Base-by-base conservation (phyloP, 2,888 invertebrate genomes). In the Polietes domitor region DNA sequence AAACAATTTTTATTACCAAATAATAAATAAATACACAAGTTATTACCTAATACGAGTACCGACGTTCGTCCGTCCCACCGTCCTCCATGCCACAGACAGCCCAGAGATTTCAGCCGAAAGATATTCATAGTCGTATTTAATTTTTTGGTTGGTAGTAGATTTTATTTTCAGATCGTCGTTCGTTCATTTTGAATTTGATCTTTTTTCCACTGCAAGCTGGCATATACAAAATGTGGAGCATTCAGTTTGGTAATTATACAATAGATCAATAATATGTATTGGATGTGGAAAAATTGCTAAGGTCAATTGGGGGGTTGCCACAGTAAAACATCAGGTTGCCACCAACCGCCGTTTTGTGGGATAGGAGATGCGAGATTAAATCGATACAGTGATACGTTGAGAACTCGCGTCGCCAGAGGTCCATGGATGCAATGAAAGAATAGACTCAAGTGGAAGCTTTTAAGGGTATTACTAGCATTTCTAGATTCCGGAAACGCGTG, bases 111-210 rank as follows among this genome's bases (percentile, higher is more conserved):
- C 61, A 19, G 7, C 50, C 65, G 10, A 21, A 47, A 50, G 79
- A 79, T 83, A 75, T 76, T 76, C 28, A 79, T 28, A 28, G 61
- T 28, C 4, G 58, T 15, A 58, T 15, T 58, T 61, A 65, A 37
- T 65, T 41, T 65, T 37, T 63, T 28, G 63, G 41, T 71, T 82
- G 77, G 77, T 77, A 82, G 82, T 77, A 73, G 77, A 74, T 77
- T 77, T 77, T 65, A 58, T 79, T 61, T 28, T 65, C 28, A 58
- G 71, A 76, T 76, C 72, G 15, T 37, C 17, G 37, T 15, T 65
- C 50, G 19, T 15, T 72, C 58, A 72, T 76, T 71, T n/a, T 21
- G 68, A 76, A 79, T 55, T 65, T 73, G 55, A 79, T 79, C 72
- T n/a, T n/a, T n/a, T n/a, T n/a, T n/a, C n/a, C n/a, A n/a, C 61